Evolutionary conservation across 1,140 invertebrate species (phyloP), one percentile per base, ranked within the genome.

Genomic region (Octopus bimaculoides): DNA sequence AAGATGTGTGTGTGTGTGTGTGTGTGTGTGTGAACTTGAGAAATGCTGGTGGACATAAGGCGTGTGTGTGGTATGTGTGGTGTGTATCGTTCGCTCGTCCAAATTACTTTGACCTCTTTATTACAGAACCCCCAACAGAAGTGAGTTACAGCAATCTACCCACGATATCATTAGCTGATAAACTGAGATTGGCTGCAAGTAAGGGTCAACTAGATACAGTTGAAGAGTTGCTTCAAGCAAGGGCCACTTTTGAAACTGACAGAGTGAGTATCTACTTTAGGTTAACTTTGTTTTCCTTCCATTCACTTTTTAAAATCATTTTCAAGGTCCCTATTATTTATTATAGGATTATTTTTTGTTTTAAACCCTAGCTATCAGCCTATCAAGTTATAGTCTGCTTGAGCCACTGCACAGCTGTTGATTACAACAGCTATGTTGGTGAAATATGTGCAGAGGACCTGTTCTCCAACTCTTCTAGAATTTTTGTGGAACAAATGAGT

Each of bases 151-250:
- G n/a, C 12, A 74, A 17, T 20, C 20, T 74, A 10, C 20, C 73
- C 10, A 74, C 53, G 17, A 12, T 75, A 66, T 75, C 69, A 74
- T 75, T 81, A 26, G 55, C 80, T 69, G 84, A 85, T 61, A 80
- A 80, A 54, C 79, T 87, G 26, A 84, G 87, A 20, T 75, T 83
- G 26, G 88, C 87, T 4, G 87, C 88, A 71, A 85, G 85, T 78
- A 87, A 88, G 79, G 89, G 89, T 53, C 84, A 87, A 54, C 52
- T 85, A 26, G 85, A 87, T 20, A 80, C 85, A 69, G 85, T 89
- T 4, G 53, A 81, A 52, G 82, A 88, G n/a, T 83, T 88, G 14
- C 78, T 89, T 10, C 81, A 85, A 76, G 79, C 80, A 52, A 87
- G 89, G 17, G 87, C 86, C 5, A 80, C 75, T 5, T 86, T 85